A percentile compares a stretch with the other conserved stretches of the same genome.
Conservation (phyloP, 2,888 invertebrate genomes). For the Cinara cedri region DNA sequence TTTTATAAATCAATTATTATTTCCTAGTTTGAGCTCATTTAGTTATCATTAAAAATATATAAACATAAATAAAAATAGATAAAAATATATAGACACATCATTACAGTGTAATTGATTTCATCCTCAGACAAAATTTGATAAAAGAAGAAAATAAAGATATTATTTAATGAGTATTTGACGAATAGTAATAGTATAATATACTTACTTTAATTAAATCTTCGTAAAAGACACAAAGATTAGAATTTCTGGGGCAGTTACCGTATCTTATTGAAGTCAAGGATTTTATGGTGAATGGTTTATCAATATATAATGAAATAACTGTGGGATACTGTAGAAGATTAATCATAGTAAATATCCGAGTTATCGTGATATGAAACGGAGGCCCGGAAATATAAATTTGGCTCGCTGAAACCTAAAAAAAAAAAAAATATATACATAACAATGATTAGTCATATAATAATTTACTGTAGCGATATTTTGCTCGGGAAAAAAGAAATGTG, state of each 20-base stretch:
- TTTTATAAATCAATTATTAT: too few species aligned
- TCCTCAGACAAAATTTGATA: too few species aligned
- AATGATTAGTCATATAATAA: not conserved
- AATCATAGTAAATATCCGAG: slow-evolving; percentile 17
- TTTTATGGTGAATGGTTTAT: slow-evolving; percentile 5
- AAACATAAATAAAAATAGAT: too few species aligned
- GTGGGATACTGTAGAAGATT: slow-evolving; percentile 33
- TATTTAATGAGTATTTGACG: not conserved
- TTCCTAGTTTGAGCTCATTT: too few species aligned
- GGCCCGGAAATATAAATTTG: not conserved
- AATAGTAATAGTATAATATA: not conserved
- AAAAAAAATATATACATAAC: too few species aligned
- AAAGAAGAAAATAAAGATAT: too few species aligned
- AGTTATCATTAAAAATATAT: too few species aligned
- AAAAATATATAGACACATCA: too few species aligned
- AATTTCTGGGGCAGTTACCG: not conserved
- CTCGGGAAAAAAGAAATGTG: not conserved
- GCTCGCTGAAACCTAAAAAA: slow-evolving; percentile 4
- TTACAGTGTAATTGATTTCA: too few species aligned
- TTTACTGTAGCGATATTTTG: not conserved
- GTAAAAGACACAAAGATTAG: not conserved
- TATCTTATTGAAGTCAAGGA: slow-evolving; percentile 3
- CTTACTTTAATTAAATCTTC: slow-evolving; percentile 38
- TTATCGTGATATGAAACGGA: not conserved
- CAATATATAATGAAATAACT: not conserved